These are phyloP conservation scores for Pseudomyrmex dendroicus DNA, from an alignment of 1,140 invertebrate genomes.

Conservation along the genomic window DNA sequence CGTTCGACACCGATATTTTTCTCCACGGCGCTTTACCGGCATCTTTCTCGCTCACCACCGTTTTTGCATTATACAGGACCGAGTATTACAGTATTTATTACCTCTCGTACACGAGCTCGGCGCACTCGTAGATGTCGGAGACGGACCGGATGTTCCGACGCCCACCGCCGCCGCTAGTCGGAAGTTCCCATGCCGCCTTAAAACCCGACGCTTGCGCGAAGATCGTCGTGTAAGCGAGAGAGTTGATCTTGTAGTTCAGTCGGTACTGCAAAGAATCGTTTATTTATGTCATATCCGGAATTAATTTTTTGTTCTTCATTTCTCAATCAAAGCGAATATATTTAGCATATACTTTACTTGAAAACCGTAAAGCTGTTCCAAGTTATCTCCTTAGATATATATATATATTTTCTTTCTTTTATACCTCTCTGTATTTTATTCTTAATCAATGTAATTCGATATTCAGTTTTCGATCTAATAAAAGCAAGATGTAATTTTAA, in stretches of 20 bases:
- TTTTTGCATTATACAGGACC: constrained; percentile 71
- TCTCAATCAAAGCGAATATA: background rate
- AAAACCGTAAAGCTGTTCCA: too few relatives aligned
- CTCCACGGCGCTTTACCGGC: background rate
- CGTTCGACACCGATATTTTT: background rate
- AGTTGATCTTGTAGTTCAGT: constrained; percentile 82
- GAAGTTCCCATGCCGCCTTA: constrained; percentile 81
- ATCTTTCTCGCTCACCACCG: background rate
- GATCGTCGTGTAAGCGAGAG: constrained; percentile 75
- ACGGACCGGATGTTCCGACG: constrained; percentile 68
- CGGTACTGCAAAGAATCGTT: constrained; percentile 76
- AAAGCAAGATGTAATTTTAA: constrained; percentile 25
- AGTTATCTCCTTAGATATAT: too few relatives aligned
- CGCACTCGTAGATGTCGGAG: constrained; percentile 75
- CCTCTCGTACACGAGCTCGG: constrained; percentile 80
- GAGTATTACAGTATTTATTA: constrained; percentile 81
- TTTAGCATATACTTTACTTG: background rate
- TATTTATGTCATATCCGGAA: background rate
- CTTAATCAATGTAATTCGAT: background rate
- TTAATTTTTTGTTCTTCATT: background rate
- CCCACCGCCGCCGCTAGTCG: constrained; percentile 61
- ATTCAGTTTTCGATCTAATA: background rate
- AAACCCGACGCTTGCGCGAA: constrained; percentile 82
- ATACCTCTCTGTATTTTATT: too few relatives aligned
- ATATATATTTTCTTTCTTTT: too few relatives aligned